A percentile compares a stretch with the other conserved stretches of the same genome.
These are phyloP conservation scores for Rhagologus leucostigma DNA, from an alignment of 2,113 vertebrate species.

Conservation along the genomic window DNA sequence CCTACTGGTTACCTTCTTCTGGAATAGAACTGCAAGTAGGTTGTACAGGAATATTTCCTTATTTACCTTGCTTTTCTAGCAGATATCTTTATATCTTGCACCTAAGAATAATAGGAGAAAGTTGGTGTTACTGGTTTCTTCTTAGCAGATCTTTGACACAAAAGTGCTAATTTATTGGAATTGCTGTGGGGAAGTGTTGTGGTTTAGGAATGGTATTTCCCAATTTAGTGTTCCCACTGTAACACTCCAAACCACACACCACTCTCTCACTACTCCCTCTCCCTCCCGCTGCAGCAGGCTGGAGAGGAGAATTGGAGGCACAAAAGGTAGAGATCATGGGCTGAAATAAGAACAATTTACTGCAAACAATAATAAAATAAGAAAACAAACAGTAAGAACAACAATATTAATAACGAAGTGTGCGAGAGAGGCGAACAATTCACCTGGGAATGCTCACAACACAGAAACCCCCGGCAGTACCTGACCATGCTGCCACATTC, in stretches of 20 bases:
- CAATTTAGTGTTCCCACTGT: not conserved
- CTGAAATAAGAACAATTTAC: not conserved
- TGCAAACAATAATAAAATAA: not conserved
- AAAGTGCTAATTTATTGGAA: slow-evolving; percentile 23
- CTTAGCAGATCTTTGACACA: not conserved
- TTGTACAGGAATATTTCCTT: not conserved
- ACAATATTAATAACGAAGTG: not conserved
- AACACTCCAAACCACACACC: not conserved
- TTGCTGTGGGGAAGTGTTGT: not conserved
- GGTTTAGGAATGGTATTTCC: not conserved
- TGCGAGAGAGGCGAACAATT: accelerated
- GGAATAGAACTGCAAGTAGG: not conserved
- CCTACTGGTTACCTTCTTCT: not conserved
- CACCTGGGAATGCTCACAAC: not conserved
- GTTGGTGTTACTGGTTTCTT: not conserved
- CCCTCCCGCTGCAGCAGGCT: accelerated
- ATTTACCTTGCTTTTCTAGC: not conserved
- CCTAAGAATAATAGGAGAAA: not conserved
- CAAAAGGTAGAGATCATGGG: not conserved
- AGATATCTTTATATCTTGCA: not conserved
- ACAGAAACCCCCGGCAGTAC: not conserved
- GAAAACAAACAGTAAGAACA: not conserved
- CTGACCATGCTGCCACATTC: accelerated
- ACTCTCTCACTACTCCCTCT: not conserved
- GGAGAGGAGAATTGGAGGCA: not conserved